Conservation (phyloP, 2,888 invertebrate species). For the Trachelus stipa region DNA sequence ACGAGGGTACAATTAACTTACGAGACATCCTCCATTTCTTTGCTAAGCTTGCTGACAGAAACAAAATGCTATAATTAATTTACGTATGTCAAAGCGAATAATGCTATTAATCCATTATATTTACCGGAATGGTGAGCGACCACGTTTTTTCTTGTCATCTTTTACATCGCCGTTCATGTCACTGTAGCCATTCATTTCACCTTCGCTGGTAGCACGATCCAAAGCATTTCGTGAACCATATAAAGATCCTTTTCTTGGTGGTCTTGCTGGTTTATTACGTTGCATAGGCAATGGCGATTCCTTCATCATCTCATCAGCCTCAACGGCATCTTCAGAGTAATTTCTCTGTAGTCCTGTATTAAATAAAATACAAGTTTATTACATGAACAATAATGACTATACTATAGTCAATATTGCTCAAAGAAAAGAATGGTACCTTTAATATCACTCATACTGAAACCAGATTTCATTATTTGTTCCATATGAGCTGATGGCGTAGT, state of each 20-base stretch:
- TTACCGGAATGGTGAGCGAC: constrained; percentile 92
- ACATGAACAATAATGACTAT: background rate
- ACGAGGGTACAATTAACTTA: constrained; percentile 43
- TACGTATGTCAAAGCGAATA: background rate
- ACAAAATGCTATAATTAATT: constrained; percentile 23
- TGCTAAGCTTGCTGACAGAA: constrained; percentile 57
- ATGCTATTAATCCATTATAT: background rate
- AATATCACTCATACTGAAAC: constrained; percentile 92
- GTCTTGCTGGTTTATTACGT: constrained; percentile 73
- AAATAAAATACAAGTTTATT: constrained; percentile 18
- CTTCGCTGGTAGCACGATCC: constrained; percentile 81
- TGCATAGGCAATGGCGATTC: constrained; percentile 65
- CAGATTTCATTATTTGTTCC: constrained; percentile 91
- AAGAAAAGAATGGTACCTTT: constrained; percentile 73
- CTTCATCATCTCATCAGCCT: constrained; percentile 76
- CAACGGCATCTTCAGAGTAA: constrained; percentile 85
- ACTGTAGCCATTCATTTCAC: constrained; percentile 80
- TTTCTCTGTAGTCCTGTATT: constrained; percentile 81
- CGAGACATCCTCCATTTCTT: constrained; percentile 58
- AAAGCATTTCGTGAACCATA: constrained; percentile 66
- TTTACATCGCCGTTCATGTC: constrained; percentile 74
- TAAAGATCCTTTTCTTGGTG: constrained; percentile 80
- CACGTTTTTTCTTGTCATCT: constrained; percentile 82
- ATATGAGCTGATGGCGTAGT: constrained; percentile 81
- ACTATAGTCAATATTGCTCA: background rate